Evolutionary conservation across 2,113 vertebrate genomes (phyloP).

Genomic region (Pungitius pungitius): DNA sequence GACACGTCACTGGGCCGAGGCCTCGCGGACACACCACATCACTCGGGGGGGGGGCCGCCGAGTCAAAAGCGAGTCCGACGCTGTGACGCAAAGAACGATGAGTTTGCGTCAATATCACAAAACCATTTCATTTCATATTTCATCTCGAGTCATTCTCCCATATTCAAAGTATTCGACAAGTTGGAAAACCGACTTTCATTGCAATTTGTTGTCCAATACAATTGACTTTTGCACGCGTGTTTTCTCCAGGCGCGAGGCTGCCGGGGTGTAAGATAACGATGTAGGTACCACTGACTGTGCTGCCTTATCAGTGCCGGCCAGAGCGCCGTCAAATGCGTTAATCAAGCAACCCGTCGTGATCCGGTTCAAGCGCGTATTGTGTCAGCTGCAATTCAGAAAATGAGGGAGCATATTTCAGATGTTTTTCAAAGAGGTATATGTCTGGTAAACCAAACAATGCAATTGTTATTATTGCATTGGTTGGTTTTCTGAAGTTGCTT

Average conservation of each 20-base stretch:
- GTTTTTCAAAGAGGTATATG: conserved; percentile 23
- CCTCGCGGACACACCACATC: conserved; percentile 33
- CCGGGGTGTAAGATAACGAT: conserved; percentile 54
- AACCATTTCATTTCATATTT: neutral
- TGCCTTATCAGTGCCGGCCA: conserved; percentile 60
- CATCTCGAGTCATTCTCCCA: conserved; percentile 3
- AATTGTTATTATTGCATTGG: neutral
- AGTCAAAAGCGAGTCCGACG: conserved; percentile 8
- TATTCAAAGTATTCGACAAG: conserved; percentile 26
- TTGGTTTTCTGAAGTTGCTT: too few species aligned
- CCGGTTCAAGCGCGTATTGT: conserved; percentile 10
- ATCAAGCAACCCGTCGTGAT: conserved; percentile 36
- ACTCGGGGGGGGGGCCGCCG: conserved; percentile 28
- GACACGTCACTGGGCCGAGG: conserved; percentile 65
- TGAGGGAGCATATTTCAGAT: conserved; percentile 18
- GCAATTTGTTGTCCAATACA: conserved; percentile 18
- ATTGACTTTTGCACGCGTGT: neutral
- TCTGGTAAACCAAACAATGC: conserved; percentile 32
- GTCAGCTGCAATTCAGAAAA: conserved; percentile 37
- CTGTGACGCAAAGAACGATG: neutral
- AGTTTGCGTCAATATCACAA: neutral
- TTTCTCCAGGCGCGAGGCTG: conserved; percentile 25
- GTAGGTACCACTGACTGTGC: conserved; percentile 38
- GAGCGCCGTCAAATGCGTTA: conserved; percentile 44
- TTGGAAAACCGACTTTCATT: conserved; percentile 27